A percentile compares a stretch with the other conserved stretches of the same genome.
phyloP scores from a whole-genome alignment of 2,797 vertebrate genomes.

The Bovichtus diacanthus region DNA sequence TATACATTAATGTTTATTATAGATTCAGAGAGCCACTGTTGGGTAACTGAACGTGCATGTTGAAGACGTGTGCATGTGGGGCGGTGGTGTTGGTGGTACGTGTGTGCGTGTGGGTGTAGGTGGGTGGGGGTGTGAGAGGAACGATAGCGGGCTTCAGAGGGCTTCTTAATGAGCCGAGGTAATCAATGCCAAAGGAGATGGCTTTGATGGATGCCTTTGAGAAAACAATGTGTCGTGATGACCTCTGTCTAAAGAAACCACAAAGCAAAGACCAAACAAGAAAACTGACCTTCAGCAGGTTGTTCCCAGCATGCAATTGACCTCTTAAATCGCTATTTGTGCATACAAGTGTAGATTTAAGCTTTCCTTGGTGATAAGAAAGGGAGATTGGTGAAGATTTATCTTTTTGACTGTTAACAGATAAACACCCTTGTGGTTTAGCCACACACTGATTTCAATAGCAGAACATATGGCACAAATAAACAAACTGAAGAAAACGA shows the following conservation, averaged over 20 bases:
- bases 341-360: constrained; percentile 64
- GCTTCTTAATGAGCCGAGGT: constrained; percentile 83
- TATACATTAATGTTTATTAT: neutral
- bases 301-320: constrained; percentile 57
- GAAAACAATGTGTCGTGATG: constrained; percentile 82
- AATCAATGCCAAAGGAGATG: constrained; percentile 87
- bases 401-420: constrained; percentile 44
- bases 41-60: neutral
- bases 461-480: neutral
- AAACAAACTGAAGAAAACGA: neutral
- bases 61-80: constrained; percentile 6
- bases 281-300: constrained; percentile 77
- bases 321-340: constrained; percentile 63
- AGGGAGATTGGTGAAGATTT: constrained; percentile 47
- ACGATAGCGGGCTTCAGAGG: constrained; percentile 71
- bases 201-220: constrained; percentile 88
- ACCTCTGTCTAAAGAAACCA: constrained; percentile 75
- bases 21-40: neutral
- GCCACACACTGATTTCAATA: constrained; percentile 13
- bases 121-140: constrained; percentile 23
- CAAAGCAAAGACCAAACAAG: constrained; percentile 72
- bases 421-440: constrained; percentile 34
- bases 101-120: neutral
- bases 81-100: neutral
- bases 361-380: constrained; percentile 48